These are phyloP conservation scores for Onthophagus taurus DNA, from an alignment of 1,140 invertebrate species.

Conservation along the genomic window DNA sequence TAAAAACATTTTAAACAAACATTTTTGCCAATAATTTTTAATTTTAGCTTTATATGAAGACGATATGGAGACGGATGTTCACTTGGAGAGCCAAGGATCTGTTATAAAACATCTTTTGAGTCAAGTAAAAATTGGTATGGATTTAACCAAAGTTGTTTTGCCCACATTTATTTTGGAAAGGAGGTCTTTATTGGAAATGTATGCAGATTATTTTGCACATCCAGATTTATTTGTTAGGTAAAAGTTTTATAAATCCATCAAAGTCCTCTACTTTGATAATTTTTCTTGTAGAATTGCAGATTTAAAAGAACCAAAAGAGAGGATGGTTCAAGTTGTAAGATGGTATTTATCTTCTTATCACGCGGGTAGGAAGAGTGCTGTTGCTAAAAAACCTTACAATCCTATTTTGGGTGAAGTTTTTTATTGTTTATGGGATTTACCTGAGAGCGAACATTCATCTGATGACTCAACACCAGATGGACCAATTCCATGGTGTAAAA, in stretches of 20 bases:
- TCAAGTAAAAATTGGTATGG: slow-evolving; percentile 97
- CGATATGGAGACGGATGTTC: slow-evolving; percentile 74
- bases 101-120: slow-evolving; percentile 90
- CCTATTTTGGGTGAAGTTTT: slow-evolving; percentile 94
- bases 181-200: slow-evolving; percentile 93
- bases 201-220: slow-evolving; percentile 97
- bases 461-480: slow-evolving; percentile 55
- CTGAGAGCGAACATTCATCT: slow-evolving; percentile 26
- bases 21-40: not conserved
- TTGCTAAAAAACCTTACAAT: slow-evolving; percentile 97
- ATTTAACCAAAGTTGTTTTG: slow-evolving; percentile 92
- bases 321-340: slow-evolving; percentile 85
- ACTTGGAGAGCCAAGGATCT: slow-evolving; percentile 89
- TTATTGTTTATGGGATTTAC: slow-evolving; percentile 76
- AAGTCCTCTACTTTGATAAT: not conserved
- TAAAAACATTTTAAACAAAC: too few relatives aligned
- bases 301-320: slow-evolving; percentile 67
- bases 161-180: slow-evolving; percentile 96
- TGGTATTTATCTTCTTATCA: slow-evolving; percentile 98
- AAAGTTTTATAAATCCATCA: slow-evolving; percentile 18
- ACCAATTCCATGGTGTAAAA: slow-evolving; percentile 70
- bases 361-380: slow-evolving; percentile 86
- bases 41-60: slow-evolving; percentile 76
- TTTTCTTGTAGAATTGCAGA: slow-evolving; percentile 65
- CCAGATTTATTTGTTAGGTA: slow-evolving; percentile 92